A percentile compares a stretch with the other conserved stretches of the same genome.
Evolutionary conservation across 2,888 invertebrate genomes (phyloP).

Genomic region (Cremastobaeus sp.): DNA sequence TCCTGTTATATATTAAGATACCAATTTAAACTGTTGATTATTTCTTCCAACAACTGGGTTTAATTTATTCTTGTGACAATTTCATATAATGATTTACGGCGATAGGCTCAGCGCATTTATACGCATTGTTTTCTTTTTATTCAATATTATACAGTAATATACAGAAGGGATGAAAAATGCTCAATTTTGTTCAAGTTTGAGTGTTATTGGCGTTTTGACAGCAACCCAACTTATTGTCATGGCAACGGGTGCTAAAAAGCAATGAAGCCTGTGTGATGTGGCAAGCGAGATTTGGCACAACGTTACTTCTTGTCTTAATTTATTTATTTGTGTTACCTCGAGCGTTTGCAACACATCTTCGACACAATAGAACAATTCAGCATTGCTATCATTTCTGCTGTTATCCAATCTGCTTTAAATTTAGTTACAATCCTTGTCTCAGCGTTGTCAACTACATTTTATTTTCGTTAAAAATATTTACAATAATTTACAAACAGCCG

Average conservation of each 20-base stretch:
- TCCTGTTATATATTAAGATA: too few relatives aligned
- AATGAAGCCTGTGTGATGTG: constrained; percentile 66
- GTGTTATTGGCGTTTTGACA: constrained; percentile 15
- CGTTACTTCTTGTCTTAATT: constrained; percentile 28
- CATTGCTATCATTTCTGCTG: constrained; percentile 1
- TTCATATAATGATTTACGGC: constrained; percentile 53
- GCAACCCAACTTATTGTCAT: constrained; percentile 73
- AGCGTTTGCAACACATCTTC: constrained; percentile 25
- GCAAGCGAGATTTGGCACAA: constrained; percentile 63
- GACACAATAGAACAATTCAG: constrained; percentile 2
- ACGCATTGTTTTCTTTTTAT: constrained; percentile 45
- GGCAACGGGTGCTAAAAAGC: constrained; percentile 73
- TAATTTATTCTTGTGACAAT: too few relatives aligned
- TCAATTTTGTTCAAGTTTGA: constrained; percentile 6
- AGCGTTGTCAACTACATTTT: constrained; percentile 9
- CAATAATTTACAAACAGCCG: constrained; percentile 41
- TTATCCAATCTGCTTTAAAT: too few relatives aligned
- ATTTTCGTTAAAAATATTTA: constrained; percentile 48
- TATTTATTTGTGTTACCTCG: constrained; percentile 27
- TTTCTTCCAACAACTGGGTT: too few relatives aligned
- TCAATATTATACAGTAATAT: constrained; percentile 74
- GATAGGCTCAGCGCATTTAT: constrained; percentile 57
- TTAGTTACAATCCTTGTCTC: constrained; percentile 10
- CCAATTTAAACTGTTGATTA: too few relatives aligned
- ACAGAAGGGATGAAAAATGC: constrained; percentile 65